phyloP scores from a whole-genome alignment of 2,888 invertebrate genomes.

The Xylota sylvarum region DNA sequence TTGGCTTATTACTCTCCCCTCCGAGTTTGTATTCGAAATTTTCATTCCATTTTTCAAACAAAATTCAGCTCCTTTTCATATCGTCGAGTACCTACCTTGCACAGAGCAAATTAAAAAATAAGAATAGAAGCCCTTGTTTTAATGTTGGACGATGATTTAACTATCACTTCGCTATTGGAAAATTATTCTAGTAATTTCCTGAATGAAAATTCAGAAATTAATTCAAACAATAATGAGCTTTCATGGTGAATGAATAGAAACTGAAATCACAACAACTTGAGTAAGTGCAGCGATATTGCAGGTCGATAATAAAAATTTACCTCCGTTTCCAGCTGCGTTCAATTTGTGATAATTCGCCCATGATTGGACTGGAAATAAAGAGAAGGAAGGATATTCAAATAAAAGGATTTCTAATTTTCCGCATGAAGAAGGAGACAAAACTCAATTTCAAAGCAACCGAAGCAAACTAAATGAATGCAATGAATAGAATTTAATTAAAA shows the following conservation, averaged over 20 bases:
- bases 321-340: background rate
- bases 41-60: too few species aligned
- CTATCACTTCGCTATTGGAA: background rate
- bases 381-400: constrained; percentile 25
- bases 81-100: too few species aligned
- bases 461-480: background rate
- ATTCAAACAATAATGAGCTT: constrained; percentile 9
- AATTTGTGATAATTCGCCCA: constrained; percentile 21
- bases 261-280: background rate
- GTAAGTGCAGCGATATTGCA: constrained; percentile 6
- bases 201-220: background rate
- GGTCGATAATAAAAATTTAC: background rate
- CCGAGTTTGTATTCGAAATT: too few species aligned
- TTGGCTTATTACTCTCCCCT: too few species aligned
- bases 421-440: constrained; percentile 10
- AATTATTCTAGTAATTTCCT: background rate
- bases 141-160: too few species aligned
- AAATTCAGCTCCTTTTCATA: too few species aligned
- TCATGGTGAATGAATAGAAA: too few species aligned
- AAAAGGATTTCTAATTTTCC: constrained; percentile 48
- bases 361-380: constrained; percentile 1
- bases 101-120: too few species aligned
- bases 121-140: too few species aligned
- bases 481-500: constrained; percentile 53
- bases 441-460: constrained; percentile 7